Base-by-base conservation (phyloP, 2,113 vertebrate genomes). In the Arenaria interpres region DNA sequence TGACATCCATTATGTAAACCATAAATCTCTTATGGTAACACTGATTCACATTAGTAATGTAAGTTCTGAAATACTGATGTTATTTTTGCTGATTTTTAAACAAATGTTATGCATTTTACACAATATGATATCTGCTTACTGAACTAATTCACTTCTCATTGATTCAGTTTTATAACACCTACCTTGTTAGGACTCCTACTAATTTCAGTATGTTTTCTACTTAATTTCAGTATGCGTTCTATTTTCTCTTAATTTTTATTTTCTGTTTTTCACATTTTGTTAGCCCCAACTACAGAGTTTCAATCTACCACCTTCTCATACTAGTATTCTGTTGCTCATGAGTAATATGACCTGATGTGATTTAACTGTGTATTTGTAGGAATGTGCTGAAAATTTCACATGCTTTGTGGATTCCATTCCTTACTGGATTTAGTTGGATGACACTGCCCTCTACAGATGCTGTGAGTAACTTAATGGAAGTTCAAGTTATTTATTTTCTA, bases 401-500 rank as follows among this genome's bases (percentile, higher is more conserved):
- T 5, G 43, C 59, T 68, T 77, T 74, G 25, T 16, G 50, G n/a
- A 62, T 12, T 11, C 24, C 35, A 62, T 33, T 73, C 64, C 37
- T 75, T 67, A 60, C 28, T 19, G 23, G 73, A 8, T 97, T 97
- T 96, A 87, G 48, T 75, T 98, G 96, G 91, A 67, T 88, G 77
- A 97, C 81, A 96, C 97, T 98, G 98, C 98, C 98, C 98, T 97
- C 98, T 98, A 97, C 82, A 97, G 98, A 92, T 73, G 75, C 81
- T 37, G 33, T 10, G 57, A 88, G 68, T 41, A 68, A n/a, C 46
- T 74, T 54, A 78, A 73, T 16, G 27, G 24, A 89, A 77, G 6
- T 59, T 57, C 43, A 93, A 35, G 86, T 73, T 62, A 12, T 57
- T 93, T 79, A 12, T 57, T 93, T 79, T 66, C 74, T 57, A 62